Percentiles rank a stretch among this genome's conserved stretches.
These are phyloP conservation scores for Melanogrammus aeglefinus DNA, from an alignment of 2,797 vertebrate genomes.

Conservation along the genomic window DNA sequence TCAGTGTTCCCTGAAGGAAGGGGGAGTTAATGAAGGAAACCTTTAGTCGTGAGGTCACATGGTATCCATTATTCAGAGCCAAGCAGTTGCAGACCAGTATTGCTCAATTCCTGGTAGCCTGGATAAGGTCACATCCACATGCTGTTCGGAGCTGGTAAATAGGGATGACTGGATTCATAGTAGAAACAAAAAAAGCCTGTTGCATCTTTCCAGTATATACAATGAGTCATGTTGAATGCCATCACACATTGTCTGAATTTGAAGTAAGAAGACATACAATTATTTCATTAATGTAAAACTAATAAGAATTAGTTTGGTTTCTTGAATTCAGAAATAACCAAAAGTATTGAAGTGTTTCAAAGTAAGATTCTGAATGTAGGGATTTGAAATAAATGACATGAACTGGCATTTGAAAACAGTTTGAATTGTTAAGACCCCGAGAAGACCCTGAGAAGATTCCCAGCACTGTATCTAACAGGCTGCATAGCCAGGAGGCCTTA, in stretches of 20 bases:
- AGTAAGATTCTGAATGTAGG: neutral
- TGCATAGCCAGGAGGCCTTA: neutral
- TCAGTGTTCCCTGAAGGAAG: slow-evolving; percentile 43
- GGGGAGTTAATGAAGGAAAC: slow-evolving; percentile 41
- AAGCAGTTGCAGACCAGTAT: slow-evolving; percentile 36
- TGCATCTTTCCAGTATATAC: neutral
- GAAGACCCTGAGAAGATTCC: neutral
- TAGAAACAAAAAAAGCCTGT: neutral
- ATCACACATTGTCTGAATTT: neutral
- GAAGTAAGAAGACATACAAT: neutral
- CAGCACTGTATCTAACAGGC: neutral
- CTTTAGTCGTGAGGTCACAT: slow-evolving; percentile 43
- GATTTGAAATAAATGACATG: no score
- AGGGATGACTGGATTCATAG: neutral
- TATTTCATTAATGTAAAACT: neutral
- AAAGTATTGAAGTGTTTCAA: neutral
- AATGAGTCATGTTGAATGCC: neutral
- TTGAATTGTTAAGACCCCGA: neutral
- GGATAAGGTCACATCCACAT: neutral
- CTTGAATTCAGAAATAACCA: neutral
- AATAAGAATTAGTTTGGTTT: no score
- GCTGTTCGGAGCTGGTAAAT: neutral
- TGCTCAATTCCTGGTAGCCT: neutral
- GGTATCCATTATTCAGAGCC: slow-evolving; percentile 69
- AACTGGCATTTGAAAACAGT: neutral